A percentile compares a stretch with the other conserved stretches of the same genome.
Evolutionary conservation across 2,113 vertebrate species (phyloP).

Genomic region (Galeopterus variegatus): DNA sequence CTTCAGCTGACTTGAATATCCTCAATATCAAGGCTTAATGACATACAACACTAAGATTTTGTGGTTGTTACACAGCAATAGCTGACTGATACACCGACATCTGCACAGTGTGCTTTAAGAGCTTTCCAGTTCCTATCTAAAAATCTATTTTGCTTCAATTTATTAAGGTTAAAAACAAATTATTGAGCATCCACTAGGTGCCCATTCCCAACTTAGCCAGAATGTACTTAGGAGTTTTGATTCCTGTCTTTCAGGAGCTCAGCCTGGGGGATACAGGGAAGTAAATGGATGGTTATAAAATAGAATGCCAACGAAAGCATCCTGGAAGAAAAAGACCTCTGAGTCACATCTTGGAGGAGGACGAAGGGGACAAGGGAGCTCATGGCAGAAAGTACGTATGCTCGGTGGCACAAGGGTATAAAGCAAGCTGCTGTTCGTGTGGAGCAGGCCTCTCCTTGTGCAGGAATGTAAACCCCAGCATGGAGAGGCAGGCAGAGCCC

Average conservation of each 20-base stretch:
- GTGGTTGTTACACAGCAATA: rapidly evolving
- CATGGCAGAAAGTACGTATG: rapidly evolving
- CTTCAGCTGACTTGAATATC: neutral
- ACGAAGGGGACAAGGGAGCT: too few species aligned
- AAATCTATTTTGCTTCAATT: neutral
- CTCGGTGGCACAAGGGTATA: rapidly evolving
- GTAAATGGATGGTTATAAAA: neutral
- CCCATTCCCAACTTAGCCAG: neutral
- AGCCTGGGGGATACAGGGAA: neutral
- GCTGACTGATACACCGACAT: neutral
- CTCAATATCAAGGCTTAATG: neutral
- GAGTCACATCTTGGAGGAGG: neutral
- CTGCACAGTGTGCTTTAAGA: neutral
- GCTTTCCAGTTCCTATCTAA: neutral
- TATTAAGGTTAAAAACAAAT: neutral
- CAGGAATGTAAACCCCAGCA: neutral
- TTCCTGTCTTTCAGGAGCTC: neutral
- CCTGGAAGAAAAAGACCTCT: neutral
- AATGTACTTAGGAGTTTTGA: neutral
- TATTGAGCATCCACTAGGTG: neutral
- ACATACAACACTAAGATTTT: neutral
- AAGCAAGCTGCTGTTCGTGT: rapidly evolving
- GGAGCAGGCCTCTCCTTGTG: neutral
- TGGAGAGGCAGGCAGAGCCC: neutral
- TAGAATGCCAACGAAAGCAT: neutral